Evolutionary conservation across 2,888 invertebrate species (phyloP), one percentile per base, ranked within the genome.

Genomic region (Vesta saturnalis): DNA sequence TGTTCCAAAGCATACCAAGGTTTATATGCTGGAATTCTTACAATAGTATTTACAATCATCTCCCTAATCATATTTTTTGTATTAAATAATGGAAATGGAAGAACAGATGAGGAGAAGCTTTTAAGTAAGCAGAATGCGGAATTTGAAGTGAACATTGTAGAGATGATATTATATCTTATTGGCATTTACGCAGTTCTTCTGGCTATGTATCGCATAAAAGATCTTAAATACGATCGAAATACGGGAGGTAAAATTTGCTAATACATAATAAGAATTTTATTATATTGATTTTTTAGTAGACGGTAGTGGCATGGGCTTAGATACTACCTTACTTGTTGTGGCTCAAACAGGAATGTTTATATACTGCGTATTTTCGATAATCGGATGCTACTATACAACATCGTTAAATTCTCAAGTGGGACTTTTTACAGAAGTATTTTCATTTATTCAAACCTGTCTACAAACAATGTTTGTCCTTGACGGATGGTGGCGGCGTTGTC

Each of bases 1-100:
- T 96, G 96, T 81, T 94, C 95, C 0, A 89, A 94, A 69, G 95
- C 96, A 0, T 95, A 96, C 84, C 94, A 94, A 82, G 96, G 96
- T 1, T 87, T 96, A 3, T 96, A 96, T 83, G 92, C 94, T 70
- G 96, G 96, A 55, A 80, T 80, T 72, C 84, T 94, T 8, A 85
- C 94, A 46, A 90, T 95, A 61, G 94, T 95, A 0, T 86, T 94
- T 65, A 83, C 83, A 0, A 94, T 95, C 58, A 94, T 96, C 78
- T 92, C 93, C 12, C 88, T 96, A 69, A 95, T 96, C 62, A 91
- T 95, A 88, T 96, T 96, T 85, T 96, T 95, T 82, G 95, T 96
- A 0, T 85, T 96, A 56, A 91, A 91, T 63, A 89, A 88, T 66
- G 88, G 87, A 74, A 61, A 62, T 3, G 69, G 69, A 56, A 70